Evolutionary conservation across 2,113 vertebrate genomes (phyloP), one percentile per base, ranked within the genome.

Genomic region (Lamprologus tigripictilis): DNA sequence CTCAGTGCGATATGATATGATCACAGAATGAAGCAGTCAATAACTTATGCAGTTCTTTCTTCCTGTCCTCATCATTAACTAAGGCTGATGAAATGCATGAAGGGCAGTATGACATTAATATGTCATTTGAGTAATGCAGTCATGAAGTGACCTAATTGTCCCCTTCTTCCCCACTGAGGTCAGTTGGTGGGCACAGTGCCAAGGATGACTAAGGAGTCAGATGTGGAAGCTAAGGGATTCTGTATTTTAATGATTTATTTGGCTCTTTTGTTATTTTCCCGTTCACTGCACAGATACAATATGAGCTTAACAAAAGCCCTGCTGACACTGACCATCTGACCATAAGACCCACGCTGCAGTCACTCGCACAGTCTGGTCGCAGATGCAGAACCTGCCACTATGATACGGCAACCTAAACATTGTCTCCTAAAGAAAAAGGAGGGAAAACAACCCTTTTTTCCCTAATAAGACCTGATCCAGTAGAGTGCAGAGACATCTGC

Each of bases 231-330:
- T 83, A 37, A 91, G 91, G 90, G 93, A 92, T 93, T 93, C 80
- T 88, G 90, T 84, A 87, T 95, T 96, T 94, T 93, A 94, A 95
- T 94, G 92, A 95, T 95, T 95, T 93, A 96, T 94, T 94, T 94
- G 84, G 89, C 86, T 81, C 93, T 91, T 94, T 93, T 94, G 94
- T 95, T 89, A 85, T 95, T 95, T 96, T 95, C 95, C 93, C 87
- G 87, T 93, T 89, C 93, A 92, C 23, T 91, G 95, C 95, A 96
- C 95, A 95, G 78, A 92, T 91, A 96, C 95, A 96, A 96, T 95
- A 93, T 40, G 71, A 90, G 88, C 76, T 13, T 37, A 93, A 96
- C 95, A 96, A 96, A 95, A 90, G 92, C 85, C 87, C 84, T 85
- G 93, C 92, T 95, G 94, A 94, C 92, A 93, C 90, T 95, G 94